These are phyloP conservation scores for Drosophila takahashii DNA, from an alignment of 1,140 invertebrate species.

Conservation along the genomic window DNA sequence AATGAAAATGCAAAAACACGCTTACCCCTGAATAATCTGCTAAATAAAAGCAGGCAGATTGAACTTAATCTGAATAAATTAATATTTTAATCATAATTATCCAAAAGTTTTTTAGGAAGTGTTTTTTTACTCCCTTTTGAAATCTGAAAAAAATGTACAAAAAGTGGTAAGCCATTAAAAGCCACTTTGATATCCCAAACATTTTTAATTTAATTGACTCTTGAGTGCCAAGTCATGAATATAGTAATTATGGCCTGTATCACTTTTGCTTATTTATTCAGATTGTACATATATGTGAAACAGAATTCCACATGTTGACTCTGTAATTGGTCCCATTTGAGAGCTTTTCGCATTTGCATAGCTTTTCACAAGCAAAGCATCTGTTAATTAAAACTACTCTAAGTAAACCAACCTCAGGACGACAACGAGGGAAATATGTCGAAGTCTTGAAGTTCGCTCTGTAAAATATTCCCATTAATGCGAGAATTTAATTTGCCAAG, in stretches of 20 bases:
- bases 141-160: not conserved
- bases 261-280: not conserved
- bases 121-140: not conserved
- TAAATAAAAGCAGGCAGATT: not conserved
- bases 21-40: constrained; percentile 1
- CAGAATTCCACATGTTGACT: constrained; percentile 27
- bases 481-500: constrained; percentile 60
- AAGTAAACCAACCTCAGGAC: constrained; percentile 3
- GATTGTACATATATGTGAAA: constrained; percentile 7
- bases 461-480: constrained; percentile 39
- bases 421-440: constrained; percentile 14
- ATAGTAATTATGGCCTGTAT: constrained; percentile 1
- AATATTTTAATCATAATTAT: too few species aligned
- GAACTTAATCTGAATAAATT: not conserved
- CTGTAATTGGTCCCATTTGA: constrained; percentile 38
- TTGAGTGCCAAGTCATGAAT: constrained; percentile 9
- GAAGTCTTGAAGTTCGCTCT: constrained; percentile 23
- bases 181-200: not conserved
- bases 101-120: too few species aligned
- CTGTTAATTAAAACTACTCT: constrained; percentile 41
- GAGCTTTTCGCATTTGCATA: constrained; percentile 27
- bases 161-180: not conserved
- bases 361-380: constrained; percentile 11
- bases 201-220: not conserved
- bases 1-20: constrained; percentile 14